phyloP scores from a whole-genome alignment of 2,888 invertebrate species.

The Himalopsyche anomala region DNA sequence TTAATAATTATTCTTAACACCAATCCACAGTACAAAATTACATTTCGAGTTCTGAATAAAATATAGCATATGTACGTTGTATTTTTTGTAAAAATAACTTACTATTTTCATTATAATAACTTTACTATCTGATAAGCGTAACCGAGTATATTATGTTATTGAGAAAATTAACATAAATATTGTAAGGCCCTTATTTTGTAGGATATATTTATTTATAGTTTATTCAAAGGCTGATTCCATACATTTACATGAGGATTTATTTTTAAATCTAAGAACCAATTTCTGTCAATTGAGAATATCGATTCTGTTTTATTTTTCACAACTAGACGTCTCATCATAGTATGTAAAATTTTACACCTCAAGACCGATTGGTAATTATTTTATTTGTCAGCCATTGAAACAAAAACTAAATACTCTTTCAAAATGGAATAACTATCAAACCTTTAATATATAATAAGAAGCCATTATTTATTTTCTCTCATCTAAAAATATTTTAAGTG shows the following conservation, averaged over 20 bases:
- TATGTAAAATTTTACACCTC: no score
- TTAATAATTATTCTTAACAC: conserved; percentile 13
- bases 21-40: conserved; percentile 31
- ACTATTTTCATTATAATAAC: conserved; percentile 41
- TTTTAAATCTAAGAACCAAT: no score
- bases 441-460: no score
- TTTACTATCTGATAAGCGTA: conserved; percentile 37
- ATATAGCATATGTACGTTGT: conserved; percentile 33
- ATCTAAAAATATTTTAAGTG: conserved; percentile 7
- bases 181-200: conserved; percentile 40
- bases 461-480: not conserved
- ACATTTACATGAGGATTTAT: not conserved
- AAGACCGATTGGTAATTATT: no score
- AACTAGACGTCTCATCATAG: no score
- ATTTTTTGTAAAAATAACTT: conserved; percentile 7
- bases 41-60: conserved; percentile 41
- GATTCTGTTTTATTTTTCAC: no score
- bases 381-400: no score
- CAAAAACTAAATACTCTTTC: no score
- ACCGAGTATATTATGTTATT: conserved; percentile 40
- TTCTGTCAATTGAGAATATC: no score
- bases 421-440: no score
- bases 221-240: conserved; percentile 10
- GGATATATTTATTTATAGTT: not conserved
- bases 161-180: conserved; percentile 40